Evolutionary conservation across 2,113 vertebrate genomes (phyloP), one percentile per base, ranked within the genome.

Genomic region (Microtus ochrogaster): DNA sequence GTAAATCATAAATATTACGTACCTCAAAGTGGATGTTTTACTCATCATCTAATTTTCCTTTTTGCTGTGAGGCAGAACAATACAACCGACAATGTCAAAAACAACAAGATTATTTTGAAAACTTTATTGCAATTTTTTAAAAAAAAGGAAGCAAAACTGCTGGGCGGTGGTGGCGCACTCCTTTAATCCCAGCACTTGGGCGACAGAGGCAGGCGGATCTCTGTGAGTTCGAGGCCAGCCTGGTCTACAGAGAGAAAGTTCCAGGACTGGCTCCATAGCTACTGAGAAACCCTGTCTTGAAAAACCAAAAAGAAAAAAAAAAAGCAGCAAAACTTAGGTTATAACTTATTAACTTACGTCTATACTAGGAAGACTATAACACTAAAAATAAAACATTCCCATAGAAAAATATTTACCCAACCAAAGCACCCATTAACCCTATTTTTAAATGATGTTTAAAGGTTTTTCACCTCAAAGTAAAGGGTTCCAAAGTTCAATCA

Each of bases 321-420:
- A 81, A 79, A 90, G 44, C 63, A 58, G 58, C 10, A 58, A 82
- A 61, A 77, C 39, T 33, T 47, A 87, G 24, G 82, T 73, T n/a
- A 13, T 84, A 79, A 87, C 78, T 85, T 72, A 94, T 52, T 89
- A 76, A 83, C 74, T 85, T 72, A 94, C 52, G 87, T 92, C 13
- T 94, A 28, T 41, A 77, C 6, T 73, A 85, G 74, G 47, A 58
- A 47, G 78, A 93, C 39, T 66, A 41, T 82, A 81, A 47, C 11
- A 90, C 39, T 66, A 94, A 91, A 79, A 93, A 92, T 79, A 26
- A 95, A 84, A 87, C 8, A 63, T 68, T 76, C 30, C 17, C 74
- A 52, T 65, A 58, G 47, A 94, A 30, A 87, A 90, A n/a, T 74
- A 26, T 95, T 90, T 90, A 61, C 44, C 63, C 89, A 73, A 79